These are phyloP conservation scores for Pelodytes ibericus DNA, from an alignment of 2,797 vertebrate species.

Conservation along the genomic window DNA sequence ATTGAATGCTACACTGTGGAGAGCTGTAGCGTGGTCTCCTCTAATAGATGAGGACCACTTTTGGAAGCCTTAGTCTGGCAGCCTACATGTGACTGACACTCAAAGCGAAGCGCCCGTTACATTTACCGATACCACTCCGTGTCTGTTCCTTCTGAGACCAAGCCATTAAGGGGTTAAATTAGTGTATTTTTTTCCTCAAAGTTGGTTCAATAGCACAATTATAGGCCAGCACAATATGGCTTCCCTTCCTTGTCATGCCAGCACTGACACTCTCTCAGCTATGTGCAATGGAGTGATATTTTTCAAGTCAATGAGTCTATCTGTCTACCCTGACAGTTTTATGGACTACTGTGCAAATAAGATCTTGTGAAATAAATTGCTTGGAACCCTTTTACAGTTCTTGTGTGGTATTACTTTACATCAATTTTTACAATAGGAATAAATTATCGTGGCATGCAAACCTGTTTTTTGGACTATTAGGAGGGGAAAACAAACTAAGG, in stretches of 20 bases:
- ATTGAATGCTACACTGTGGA: too few species aligned
- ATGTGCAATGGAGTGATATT: slow-evolving; percentile 42
- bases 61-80: too few species aligned
- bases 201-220: slow-evolving; percentile 27
- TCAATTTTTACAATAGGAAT: slow-evolving; percentile 50
- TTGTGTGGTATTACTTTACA: slow-evolving; percentile 53
- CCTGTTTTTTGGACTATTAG: slow-evolving; percentile 19
- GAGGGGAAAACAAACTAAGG: background rate
- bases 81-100: too few species aligned
- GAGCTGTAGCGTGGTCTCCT: too few species aligned
- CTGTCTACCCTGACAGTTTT: slow-evolving; percentile 51
- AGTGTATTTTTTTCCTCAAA: too few species aligned
- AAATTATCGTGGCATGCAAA: slow-evolving; percentile 36
- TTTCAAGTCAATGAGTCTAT: slow-evolving; percentile 54
- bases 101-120: too few species aligned
- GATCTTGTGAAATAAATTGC: slow-evolving; percentile 54
- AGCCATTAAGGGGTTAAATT: too few species aligned
- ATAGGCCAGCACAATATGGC: slow-evolving; percentile 32
- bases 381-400: slow-evolving; percentile 50
- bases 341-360: slow-evolving; percentile 54
- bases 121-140: too few species aligned
- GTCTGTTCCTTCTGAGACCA: too few species aligned
- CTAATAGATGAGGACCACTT: too few species aligned
- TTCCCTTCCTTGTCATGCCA: slow-evolving; percentile 32
- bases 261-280: slow-evolving; percentile 9